Conservation (phyloP, 2,888 invertebrate species). For the Pediacus dermestoides region DNA sequence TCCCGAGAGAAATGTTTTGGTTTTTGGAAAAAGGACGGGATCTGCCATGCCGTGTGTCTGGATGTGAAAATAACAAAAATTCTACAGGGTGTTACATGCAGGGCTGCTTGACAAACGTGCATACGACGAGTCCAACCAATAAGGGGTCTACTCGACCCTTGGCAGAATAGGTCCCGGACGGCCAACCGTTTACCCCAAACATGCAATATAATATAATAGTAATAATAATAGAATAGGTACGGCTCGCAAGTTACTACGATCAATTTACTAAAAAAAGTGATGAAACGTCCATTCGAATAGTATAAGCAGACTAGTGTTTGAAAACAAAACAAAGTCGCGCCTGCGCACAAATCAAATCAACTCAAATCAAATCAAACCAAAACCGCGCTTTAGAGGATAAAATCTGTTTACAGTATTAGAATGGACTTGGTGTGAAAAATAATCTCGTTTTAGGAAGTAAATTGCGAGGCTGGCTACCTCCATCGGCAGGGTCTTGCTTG, state of each 20-base stretch:
- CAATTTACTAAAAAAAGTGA: too few relatives aligned
- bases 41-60: constrained; percentile 1
- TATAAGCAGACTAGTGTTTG: too few relatives aligned
- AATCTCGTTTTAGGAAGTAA: constrained; percentile 20
- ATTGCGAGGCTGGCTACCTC: constrained; percentile 72
- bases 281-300: too few relatives aligned
- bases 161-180: constrained; percentile 53
- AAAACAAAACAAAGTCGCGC: too few relatives aligned
- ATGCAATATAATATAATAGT: constrained; percentile 43
- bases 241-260: constrained; percentile 33
- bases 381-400: too few relatives aligned
- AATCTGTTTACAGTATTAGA: too few relatives aligned
- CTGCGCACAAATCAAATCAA: too few relatives aligned
- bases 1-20: too few relatives aligned
- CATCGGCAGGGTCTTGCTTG: constrained; percentile 96
- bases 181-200: constrained; percentile 48
- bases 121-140: constrained; percentile 39
- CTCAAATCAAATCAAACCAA: too few relatives aligned
- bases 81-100: constrained; percentile 33
- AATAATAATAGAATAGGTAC: constrained; percentile 31
- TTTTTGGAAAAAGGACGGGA: neutral
- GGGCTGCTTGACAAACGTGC: constrained; percentile 42
- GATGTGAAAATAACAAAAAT: neutral
- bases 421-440: constrained; percentile 12
- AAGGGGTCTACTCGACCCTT: constrained; percentile 32